Base-by-base conservation (phyloP, 2,888 invertebrate species). In the Deilephila elpenor region DNA sequence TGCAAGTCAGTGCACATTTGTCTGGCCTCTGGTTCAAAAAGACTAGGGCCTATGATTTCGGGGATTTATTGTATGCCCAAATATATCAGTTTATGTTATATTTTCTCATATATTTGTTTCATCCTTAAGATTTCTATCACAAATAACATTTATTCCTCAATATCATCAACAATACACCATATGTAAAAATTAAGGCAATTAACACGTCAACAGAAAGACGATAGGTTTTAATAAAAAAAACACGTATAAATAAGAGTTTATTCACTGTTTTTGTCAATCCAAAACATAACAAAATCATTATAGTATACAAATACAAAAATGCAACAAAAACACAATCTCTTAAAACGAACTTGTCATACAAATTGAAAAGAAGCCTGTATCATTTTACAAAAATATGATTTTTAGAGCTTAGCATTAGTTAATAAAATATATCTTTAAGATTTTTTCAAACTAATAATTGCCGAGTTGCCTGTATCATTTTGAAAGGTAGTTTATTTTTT, bases 331-430 rank as follows among this genome's bases (percentile, higher is more conserved):
- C 67, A 67, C 67, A 67, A 51, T 44, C 51, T 25, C 17, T 51
- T 67, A 14, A 25, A 25, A 25, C 7, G 0, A 20, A 67, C 44
- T 20, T 44, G 17, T 11, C 5, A 67, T 44, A 44, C 20, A 25
- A 37, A 14, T 64, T 44, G 5, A 20, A 5, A 19, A 34, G 20
- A 51, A 11, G 6, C 0, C 14, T 5, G 64, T 67, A 44, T 20
- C 8, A 25, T 51, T 25, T 25, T 67, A 67, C 44, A 67, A 67
- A 67, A 67, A 67, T 67, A 67, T 67, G 51, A 17, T 37, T 67
- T 67, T 51, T 25, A 67, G 25, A 67, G 51, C 67, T 44, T 62
- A 61, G 11, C 20, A 60, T 60, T 60, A 19, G 34, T 44, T 20
- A 44, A 4, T 44, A 20, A 64, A 44, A 11, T 44, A 37, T 44